Evolutionary conservation across 2,797 vertebrate genomes (phyloP).

Genomic region (Brotula barbata): DNA sequence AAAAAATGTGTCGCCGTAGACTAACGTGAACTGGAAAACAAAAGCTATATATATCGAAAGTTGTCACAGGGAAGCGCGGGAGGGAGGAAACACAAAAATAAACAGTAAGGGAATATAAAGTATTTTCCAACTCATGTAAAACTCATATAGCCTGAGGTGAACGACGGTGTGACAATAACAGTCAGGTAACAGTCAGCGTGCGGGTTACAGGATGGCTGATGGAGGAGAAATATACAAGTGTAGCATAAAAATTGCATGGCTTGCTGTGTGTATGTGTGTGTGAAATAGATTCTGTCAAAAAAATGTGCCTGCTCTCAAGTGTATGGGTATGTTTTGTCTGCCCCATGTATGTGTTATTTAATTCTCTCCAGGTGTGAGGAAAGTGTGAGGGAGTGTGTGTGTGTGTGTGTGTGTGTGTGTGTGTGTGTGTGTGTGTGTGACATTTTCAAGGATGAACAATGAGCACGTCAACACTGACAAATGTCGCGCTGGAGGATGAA

Average conservation of each 20-base stretch:
- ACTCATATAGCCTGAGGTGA: slow-evolving; percentile 3
- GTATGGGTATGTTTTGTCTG: neutral
- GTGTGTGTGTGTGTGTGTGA: slow-evolving; percentile 30
- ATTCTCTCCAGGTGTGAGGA: no score
- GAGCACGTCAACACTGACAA: slow-evolving; percentile 45
- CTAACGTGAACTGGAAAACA: neutral
- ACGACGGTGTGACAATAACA: neutral
- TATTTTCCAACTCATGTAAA: slow-evolving; percentile 1
- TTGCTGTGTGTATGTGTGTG: neutral
- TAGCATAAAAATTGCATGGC: neutral
- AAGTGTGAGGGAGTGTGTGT: neutral
- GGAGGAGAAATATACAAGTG: neutral
- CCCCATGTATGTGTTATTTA: neutral
- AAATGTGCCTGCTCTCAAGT: neutral
- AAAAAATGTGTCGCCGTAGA: slow-evolving; percentile 1
- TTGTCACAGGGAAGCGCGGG: neutral
- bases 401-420: slow-evolving; percentile 1
- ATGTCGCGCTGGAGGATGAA: slow-evolving; percentile 37
- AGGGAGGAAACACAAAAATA: slow-evolving; percentile 4
- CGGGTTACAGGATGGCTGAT: slow-evolving; percentile 9
- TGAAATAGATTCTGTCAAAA: neutral
- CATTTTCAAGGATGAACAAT: slow-evolving; percentile 52
- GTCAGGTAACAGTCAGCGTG: slow-evolving; percentile 1
- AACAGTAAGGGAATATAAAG: neutral
- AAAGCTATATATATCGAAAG: slow-evolving; percentile 2